phyloP scores from a whole-genome alignment of 2,888 invertebrate species.

The Eupithecia tripunctaria region DNA sequence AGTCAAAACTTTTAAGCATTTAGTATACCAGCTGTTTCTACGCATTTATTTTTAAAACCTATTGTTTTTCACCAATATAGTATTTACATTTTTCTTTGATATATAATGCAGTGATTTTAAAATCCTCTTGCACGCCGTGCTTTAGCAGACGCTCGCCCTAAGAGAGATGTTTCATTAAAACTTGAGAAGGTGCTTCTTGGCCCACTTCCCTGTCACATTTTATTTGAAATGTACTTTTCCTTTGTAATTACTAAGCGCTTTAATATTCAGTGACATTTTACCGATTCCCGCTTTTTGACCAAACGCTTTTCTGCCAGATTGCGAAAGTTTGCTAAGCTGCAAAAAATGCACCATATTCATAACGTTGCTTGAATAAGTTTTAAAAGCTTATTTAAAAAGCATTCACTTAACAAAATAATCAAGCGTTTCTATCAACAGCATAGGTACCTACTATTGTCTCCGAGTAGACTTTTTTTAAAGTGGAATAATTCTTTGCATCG shows the following conservation, averaged over 20 bases:
- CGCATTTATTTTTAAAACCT: too few relatives aligned
- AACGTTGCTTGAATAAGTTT: too few relatives aligned
- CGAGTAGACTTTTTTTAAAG: background rate
- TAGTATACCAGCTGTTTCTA: too few relatives aligned
- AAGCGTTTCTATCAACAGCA: background rate
- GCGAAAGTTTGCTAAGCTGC: background rate
- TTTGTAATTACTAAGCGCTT: conserved; percentile 8
- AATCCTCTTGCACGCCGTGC: background rate
- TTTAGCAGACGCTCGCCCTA: conserved; percentile 6
- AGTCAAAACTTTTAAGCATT: too few relatives aligned
- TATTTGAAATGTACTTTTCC: conserved; percentile 24
- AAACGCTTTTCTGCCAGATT: background rate
- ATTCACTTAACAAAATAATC: background rate
- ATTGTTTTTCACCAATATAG: too few relatives aligned
- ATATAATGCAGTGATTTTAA: background rate
- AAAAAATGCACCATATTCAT: background rate
- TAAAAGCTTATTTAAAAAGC: background rate
- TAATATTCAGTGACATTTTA: background rate
- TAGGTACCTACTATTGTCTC: background rate
- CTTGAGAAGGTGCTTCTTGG: conserved; percentile 45
- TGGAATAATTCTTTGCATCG: background rate
- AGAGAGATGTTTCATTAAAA: conserved; percentile 58
- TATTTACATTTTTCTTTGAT: too few relatives aligned
- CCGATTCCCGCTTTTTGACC: background rate
- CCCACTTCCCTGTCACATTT: conserved; percentile 30